Percentiles rank a stretch among this genome's conserved stretches.
These are phyloP conservation scores for Physella acuta DNA, from an alignment of 1,140 invertebrate genomes.

Conservation along the genomic window DNA sequence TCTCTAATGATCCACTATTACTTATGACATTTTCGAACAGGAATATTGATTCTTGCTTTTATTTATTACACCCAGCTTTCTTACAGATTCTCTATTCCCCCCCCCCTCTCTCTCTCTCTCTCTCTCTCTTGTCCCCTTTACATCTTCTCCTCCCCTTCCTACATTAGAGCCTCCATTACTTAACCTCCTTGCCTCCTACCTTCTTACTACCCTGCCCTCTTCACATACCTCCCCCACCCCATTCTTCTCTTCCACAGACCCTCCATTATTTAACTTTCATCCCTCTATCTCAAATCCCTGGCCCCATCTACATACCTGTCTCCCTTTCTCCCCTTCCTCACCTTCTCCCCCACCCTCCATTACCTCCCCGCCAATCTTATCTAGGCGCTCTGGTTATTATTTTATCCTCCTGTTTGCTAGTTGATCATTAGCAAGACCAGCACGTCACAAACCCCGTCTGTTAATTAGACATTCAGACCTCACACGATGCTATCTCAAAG, in stretches of 20 bases:
- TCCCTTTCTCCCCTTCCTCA: neutral
- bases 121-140: neutral
- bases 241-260: neutral
- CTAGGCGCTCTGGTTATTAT: neutral
- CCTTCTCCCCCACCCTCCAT: neutral
- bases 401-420: neutral
- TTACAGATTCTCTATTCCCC: neutral
- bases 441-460: no score
- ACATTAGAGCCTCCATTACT: neutral
- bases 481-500: no score
- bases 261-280: neutral
- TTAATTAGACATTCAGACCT: no score
- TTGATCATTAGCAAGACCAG: no score
- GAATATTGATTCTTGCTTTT: neutral
- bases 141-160: neutral
- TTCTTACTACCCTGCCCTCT: neutral
- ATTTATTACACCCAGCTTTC: neutral
- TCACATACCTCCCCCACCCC: neutral
- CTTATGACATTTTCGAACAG: neutral
- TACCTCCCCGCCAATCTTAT: neutral
- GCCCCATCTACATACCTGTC: neutral
- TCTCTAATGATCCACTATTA: neutral
- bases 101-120: constrained; percentile 3
- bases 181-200: neutral
- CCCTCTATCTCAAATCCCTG: neutral